Evolutionary conservation across 2,888 invertebrate species (phyloP).

Genomic region (Cosmia trapezina): DNA sequence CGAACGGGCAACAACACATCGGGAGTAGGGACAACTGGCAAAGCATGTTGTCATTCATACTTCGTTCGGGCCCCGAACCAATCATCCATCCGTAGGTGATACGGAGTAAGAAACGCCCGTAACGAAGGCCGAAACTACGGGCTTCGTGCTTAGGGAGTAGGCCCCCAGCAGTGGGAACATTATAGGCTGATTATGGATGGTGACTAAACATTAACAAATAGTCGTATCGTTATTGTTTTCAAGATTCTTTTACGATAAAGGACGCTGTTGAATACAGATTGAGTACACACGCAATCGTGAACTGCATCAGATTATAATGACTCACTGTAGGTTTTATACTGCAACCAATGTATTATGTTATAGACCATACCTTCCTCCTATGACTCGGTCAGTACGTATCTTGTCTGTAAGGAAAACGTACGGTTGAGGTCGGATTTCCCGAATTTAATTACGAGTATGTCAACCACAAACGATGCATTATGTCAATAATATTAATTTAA

Average conservation of each 20-base stretch:
- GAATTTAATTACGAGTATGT: conserved; percentile 30
- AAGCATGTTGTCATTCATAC: no score
- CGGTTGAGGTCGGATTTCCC: conserved; percentile 42
- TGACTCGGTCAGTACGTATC: conserved; percentile 21
- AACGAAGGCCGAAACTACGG: no score
- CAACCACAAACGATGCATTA: conserved; percentile 26
- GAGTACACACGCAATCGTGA: conserved; percentile 63
- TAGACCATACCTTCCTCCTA: conserved; percentile 31
- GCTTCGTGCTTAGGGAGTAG: no score
- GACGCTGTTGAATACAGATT: conserved; percentile 25
- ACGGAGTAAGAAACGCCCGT: no score
- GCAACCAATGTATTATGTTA: conserved; percentile 25
- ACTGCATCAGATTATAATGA: conserved; percentile 73
- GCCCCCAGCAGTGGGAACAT: no score
- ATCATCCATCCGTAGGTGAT: no score
- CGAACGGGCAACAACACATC: no score
- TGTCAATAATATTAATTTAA: conserved; percentile 2
- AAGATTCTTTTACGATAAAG: conserved; percentile 31
- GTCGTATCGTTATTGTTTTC: conserved; percentile 30
- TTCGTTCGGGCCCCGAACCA: no score
- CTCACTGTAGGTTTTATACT: conserved; percentile 56
- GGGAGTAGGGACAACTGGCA: no score
- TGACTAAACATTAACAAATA: conserved; percentile 26
- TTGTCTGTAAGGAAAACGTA: conserved; percentile 39
- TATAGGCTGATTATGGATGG: neutral